Evolutionary conservation across 2,797 vertebrate genomes (phyloP), one percentile per base, ranked within the genome.

Genomic region (Brotula barbata): DNA sequence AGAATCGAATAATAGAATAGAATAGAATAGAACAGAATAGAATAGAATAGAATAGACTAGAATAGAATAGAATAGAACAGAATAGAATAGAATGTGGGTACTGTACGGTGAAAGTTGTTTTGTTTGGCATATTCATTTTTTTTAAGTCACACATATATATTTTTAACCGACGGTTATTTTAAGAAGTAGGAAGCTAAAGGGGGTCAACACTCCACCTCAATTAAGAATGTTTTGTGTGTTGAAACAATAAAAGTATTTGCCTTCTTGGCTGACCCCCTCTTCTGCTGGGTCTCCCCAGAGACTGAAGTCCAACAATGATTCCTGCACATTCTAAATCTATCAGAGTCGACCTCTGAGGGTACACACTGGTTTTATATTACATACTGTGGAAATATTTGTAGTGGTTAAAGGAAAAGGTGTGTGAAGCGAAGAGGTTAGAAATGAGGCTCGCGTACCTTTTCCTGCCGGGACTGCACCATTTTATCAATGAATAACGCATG

Each of bases 181-280:
- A 88, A 87, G 87, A 80, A 77, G 43, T 65, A 88, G 90, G 90
- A 90, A 89, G 85, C 82, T 61, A 85, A 87, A 87, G 57, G 53
- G 73, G 80, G 78, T 79, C 67, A 69, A 71, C 77, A 63, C 89
- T 82, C 86, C 87, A 68, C 88, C 88, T 86, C 67, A 84, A 78
- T 87, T 87, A 86, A 88, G 81, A 83, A 87, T 88, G 88, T 89
- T 91, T 90, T 91, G 81, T 89, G 60, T 83, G 90, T 83, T 82
- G 64, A 84, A 90, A 91, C 89, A 89, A 91, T 90, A 71, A 49
- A 86, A 75, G 65, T 66, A 78, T 89, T 87, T 82, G 81, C 86
- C 88, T 84, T 66, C 44, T 88, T 91, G 90, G 89, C 88, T 90
- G 88, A 91, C 89, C 90, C 78, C 70, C 17, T 37, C 76, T 75